Evolutionary conservation across 2,888 invertebrate species (phyloP), one percentile per base, ranked within the genome.

Genomic region (Tineola bisselliella): DNA sequence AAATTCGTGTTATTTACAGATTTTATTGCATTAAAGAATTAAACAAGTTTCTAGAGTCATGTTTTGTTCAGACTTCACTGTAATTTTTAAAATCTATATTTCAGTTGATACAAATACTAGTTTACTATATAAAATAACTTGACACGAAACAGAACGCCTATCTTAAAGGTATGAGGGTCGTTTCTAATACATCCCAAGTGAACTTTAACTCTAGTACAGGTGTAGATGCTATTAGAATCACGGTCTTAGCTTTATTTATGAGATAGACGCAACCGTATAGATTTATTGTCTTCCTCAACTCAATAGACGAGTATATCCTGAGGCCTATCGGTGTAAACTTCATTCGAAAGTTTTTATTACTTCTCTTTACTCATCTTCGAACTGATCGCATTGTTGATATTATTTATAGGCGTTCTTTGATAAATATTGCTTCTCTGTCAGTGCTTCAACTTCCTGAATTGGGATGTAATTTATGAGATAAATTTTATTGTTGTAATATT

Each of bases 221-320:
- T 70, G 67, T 64, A 72, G 68, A 74, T 66, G 69, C 31, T 18
- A 52, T 57, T 60, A 60, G 11, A 71, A 70, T 69, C 69, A 68
- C 19, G n/a, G 62, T 12, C 65, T 66, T 66, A 69, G 68, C 69
- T 74, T 76, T 80, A 79, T 79, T 79, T 79, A 79, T 79, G 74
- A 73, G 75, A 65, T 72, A 73, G 68, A 70, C 72, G 72, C 73
- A 75, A 76, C 73, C 70, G 63, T 69, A 65, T 62, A 74, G 79
- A 86, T 84, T 81, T 86, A 83, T 82, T 74, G 70, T 73, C 72
- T 77, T 77, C 72, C 76, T 75, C 74, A 73, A 31, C 70, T 72
- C 72, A 74, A 78, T 74, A 72, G 76, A 79, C 76, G 74, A 70
- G 66, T 71, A 63, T 65, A 66, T 70, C 71, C 68, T 68, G 63